These are phyloP conservation scores for Phortica variegata DNA, from an alignment of 1,140 invertebrate species.

Conservation along the genomic window DNA sequence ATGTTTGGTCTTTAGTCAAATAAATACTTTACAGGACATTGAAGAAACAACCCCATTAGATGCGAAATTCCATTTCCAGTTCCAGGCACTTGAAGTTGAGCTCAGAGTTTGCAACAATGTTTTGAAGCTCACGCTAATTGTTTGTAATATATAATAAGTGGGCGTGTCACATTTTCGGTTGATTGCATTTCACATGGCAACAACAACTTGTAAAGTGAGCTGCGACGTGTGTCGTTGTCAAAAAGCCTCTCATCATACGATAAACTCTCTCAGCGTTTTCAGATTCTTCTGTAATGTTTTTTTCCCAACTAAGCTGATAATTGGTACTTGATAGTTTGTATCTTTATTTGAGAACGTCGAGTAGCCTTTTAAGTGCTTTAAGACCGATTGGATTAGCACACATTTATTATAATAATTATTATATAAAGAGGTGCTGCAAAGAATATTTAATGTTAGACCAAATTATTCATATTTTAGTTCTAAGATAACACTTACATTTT, in stretches of 20 bases:
- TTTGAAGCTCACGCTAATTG: slow-evolving; percentile 31
- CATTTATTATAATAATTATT: slow-evolving; percentile 11
- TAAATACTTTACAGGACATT: too few relatives aligned
- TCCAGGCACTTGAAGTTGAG: slow-evolving; percentile 29
- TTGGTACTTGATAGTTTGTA: slow-evolving; percentile 43
- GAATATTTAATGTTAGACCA: neutral
- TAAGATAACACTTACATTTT: neutral
- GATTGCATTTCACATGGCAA: slow-evolving; percentile 13
- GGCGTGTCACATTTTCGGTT: slow-evolving; percentile 39
- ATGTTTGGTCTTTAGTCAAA: neutral
- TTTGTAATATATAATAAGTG: slow-evolving; percentile 43
- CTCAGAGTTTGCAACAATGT: neutral
- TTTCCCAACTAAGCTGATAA: slow-evolving; percentile 43
- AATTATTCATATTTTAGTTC: neutral
- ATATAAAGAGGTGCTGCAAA: neutral
- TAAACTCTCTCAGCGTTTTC: too few relatives aligned
- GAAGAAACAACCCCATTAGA: neutral
- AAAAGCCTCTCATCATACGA: slow-evolving; percentile 45
- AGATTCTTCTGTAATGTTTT: slow-evolving; percentile 37
- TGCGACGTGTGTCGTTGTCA: slow-evolving; percentile 33
- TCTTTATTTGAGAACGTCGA: neutral
- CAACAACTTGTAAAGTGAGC: slow-evolving; percentile 17
- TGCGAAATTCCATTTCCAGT: neutral
- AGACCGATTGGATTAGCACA: slow-evolving; percentile 26
- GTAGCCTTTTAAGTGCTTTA: neutral